Base-by-base conservation (phyloP, 2,797 vertebrate species). In the Neosilurus mollespiculum region DNA sequence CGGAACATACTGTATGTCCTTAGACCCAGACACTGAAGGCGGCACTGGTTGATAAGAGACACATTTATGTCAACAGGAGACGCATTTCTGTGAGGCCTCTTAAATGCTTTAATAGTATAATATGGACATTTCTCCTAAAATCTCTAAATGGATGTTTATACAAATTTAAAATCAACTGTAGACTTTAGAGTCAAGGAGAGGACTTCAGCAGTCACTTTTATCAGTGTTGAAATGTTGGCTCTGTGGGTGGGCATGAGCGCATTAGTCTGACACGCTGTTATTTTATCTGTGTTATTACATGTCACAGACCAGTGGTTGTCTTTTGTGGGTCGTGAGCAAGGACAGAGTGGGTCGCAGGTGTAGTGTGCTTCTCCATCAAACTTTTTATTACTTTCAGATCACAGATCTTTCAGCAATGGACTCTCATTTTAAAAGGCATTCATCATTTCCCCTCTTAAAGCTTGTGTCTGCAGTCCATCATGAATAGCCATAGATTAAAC, bases 281-380 rank as follows among this genome's bases (percentile, higher is more conserved):
- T 80, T 69, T 80, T 80, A 69, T 80, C 78, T 67, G 53, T 80
- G 78, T 80, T 80, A 80, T 80, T 80, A 80, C 78, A 69, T 2
- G 65, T 80, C 65, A 80, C 78, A 80, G 64, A 58, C 78, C 53
- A 53, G 64, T 69, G 78, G 26, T 56, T 80, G 64, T 80, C 78
- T 69, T 69, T 69, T 34, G 53, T n/a, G 51, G 30, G 65, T 69
- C 22, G 26, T 80, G 78, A 69, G 51, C 64, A 69, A 64, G 51
- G 65, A 69, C 78, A 69, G 78, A 80, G 20, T 58, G 78, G 51
- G 78, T 69, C 53, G 30, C 78, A 80, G 78, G 65, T 80, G 65
- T 69, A 30, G 12, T 80, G 65, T 69, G 65, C 65, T 80, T 80
- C 78, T 80, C 53, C 64, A 80, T 80, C 78, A 80, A 79, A 80